Conservation (phyloP, 2,113 vertebrate genomes). For the Pygoscelis antarcticus region DNA sequence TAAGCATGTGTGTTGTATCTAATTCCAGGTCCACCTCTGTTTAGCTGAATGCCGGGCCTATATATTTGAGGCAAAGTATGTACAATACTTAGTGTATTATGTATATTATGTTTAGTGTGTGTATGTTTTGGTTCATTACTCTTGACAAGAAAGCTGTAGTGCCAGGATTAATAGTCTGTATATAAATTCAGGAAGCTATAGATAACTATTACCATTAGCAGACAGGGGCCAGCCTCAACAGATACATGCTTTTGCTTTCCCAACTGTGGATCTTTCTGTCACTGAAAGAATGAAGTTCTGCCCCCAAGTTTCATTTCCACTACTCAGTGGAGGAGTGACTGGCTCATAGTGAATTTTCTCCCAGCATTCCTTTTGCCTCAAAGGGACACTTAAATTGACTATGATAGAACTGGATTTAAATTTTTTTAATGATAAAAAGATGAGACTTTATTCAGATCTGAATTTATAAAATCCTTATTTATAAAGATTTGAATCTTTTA, state of each 20-base stretch:
- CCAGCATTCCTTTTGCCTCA: not conserved
- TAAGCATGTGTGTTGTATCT: not conserved
- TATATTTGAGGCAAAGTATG: not conserved
- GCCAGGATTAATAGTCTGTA: not conserved
- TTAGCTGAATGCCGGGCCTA: not conserved
- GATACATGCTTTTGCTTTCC: not conserved
- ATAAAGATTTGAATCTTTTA: not conserved
- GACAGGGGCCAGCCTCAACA: not conserved
- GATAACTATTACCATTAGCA: not conserved
- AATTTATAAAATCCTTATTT: slow-evolving; percentile 19
- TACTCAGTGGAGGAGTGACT: not conserved
- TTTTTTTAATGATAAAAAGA: not conserved
- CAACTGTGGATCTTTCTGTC: not conserved
- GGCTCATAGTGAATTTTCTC: not conserved
- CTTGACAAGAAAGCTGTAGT: not conserved
- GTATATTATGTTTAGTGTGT: not conserved
- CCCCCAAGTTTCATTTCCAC: not conserved
- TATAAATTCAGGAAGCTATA: not conserved
- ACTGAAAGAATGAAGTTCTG: not conserved
- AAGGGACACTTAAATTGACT: not conserved
- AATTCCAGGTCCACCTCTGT: not conserved
- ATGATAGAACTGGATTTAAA: not conserved
- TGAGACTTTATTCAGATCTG: not conserved
- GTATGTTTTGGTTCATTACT: not conserved
- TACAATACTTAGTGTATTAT: not conserved